Percentiles rank a stretch among this genome's conserved stretches.
Evolutionary conservation across 2,888 invertebrate genomes (phyloP).

Genomic region (Smittia aterrima): DNA sequence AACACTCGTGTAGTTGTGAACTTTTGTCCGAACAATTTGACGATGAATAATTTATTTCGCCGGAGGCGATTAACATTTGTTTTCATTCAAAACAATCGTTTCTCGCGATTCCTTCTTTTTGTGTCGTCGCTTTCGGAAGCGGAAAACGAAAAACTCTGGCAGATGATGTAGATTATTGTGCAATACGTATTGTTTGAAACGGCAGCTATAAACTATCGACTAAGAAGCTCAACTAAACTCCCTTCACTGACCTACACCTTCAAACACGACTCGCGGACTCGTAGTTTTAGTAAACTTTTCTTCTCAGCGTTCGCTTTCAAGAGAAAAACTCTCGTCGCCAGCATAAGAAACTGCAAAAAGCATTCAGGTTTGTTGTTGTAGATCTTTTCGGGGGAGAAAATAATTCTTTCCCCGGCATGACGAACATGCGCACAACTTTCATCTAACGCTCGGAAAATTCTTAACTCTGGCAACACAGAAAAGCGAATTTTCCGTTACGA

Average conservation of each 20-base stretch:
- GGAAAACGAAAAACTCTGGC: too few relatives aligned
- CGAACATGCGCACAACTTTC: constrained; percentile 18
- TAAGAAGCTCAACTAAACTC: too few relatives aligned
- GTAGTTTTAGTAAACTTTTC: not conserved
- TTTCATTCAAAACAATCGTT: too few relatives aligned
- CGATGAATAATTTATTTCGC: too few relatives aligned
- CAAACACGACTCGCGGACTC: not conserved
- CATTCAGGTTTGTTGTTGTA: constrained; percentile 25
- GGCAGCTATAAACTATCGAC: too few relatives aligned
- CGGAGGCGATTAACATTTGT: too few relatives aligned
- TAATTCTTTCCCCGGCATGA: not conserved
- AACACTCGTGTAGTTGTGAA: not conserved
- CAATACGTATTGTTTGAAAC: too few relatives aligned
- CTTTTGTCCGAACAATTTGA: not conserved
- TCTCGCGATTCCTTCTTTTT: too few relatives aligned
- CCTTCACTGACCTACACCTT: too few relatives aligned
- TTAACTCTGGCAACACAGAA: constrained; percentile 13
- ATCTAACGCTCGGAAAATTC: not conserved
- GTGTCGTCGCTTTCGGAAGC: too few relatives aligned
- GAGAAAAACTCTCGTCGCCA: not conserved
- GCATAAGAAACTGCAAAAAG: constrained; percentile 34
- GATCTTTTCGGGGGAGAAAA: constrained; percentile 22
- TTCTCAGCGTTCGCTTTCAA: not conserved
- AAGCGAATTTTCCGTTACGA: not conserved
- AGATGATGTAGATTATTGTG: too few relatives aligned